Conservation (phyloP, 1,140 invertebrate species). For the Drosophila kurseongensis region DNA sequence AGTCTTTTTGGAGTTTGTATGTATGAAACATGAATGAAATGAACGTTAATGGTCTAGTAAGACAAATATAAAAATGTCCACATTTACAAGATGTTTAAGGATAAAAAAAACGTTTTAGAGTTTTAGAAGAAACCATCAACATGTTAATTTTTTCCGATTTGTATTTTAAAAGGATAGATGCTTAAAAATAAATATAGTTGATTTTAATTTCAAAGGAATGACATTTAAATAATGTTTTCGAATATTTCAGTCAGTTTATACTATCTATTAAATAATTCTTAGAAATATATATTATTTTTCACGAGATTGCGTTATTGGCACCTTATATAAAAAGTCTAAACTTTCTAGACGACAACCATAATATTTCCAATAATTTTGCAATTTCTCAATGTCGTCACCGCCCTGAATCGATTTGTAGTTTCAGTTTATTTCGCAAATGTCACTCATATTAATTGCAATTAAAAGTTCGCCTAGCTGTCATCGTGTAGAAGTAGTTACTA, state of each 20-base stretch:
- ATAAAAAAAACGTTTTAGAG: too few relatives aligned
- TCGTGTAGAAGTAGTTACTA: conserved; percentile 22
- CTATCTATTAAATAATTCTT: too few relatives aligned
- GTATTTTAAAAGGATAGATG: too few relatives aligned
- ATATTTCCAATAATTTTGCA: conserved; percentile 25
- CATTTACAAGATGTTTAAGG: not conserved
- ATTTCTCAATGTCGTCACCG: conserved; percentile 29
- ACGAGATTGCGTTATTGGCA: not conserved
- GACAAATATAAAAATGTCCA: not conserved
- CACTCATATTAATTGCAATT: conserved; percentile 70
- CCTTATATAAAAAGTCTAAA: not conserved
- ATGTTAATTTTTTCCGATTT: too few relatives aligned
- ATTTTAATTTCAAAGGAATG: too few relatives aligned
- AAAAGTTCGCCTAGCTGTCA: conserved; percentile 40
- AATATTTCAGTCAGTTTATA: too few relatives aligned
- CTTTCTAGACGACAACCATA: not conserved
- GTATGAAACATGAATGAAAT: not conserved
- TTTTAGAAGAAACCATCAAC: too few relatives aligned
- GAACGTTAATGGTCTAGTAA: not conserved
- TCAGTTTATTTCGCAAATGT: conserved; percentile 52
- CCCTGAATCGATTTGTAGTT: conserved; percentile 27
- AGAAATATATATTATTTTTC: too few relatives aligned
- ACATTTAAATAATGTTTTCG: too few relatives aligned
- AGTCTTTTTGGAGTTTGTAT: conserved; percentile 21
- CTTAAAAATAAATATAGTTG: too few relatives aligned